A percentile compares a stretch with the other conserved stretches of the same genome.
Evolutionary conservation across 1,140 invertebrate genomes (phyloP).

Genomic region (Chlorops oryzae): DNA sequence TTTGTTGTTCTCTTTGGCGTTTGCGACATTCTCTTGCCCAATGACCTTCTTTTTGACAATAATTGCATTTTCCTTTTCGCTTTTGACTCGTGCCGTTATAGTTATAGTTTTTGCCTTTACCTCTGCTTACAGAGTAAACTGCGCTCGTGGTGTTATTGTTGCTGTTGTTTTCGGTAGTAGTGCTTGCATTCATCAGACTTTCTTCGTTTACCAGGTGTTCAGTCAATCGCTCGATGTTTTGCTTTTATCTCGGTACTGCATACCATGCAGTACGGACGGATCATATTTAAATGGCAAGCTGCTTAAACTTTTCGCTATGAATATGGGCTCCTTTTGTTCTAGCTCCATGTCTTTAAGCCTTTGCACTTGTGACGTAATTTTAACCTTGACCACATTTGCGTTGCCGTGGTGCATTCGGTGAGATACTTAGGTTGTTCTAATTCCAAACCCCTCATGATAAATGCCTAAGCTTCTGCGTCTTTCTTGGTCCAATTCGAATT

Average conservation of each 20-base stretch:
- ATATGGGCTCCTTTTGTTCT: conserved; percentile 7
- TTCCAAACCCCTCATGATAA: conserved; percentile 7
- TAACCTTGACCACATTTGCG: conserved; percentile 6
- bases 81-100: background rate
- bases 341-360: conserved; percentile 7
- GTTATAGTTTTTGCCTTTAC: too few relatives aligned
- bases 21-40: conserved; percentile 10
- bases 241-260: conserved; percentile 1
- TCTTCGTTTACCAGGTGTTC: conserved; percentile 13
- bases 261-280: conserved; percentile 10
- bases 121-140: too few relatives aligned
- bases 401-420: conserved; percentile 1
- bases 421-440: conserved; percentile 4
- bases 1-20: background rate
- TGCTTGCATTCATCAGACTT: too few relatives aligned
- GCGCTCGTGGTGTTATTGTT: too few relatives aligned
- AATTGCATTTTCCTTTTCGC: conserved; percentile 4
- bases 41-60: conserved; percentile 2
- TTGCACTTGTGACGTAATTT: conserved; percentile 2
- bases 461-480: conserved; percentile 5
- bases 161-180: too few relatives aligned
- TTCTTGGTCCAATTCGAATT: background rate
- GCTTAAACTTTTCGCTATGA: conserved; percentile 10
- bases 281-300: conserved; percentile 6
- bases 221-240: conserved; percentile 12